A percentile compares a stretch with the other conserved stretches of the same genome.
phyloP scores from a whole-genome alignment of 2,797 vertebrate genomes.

The Acanthurus leucopareius region DNA sequence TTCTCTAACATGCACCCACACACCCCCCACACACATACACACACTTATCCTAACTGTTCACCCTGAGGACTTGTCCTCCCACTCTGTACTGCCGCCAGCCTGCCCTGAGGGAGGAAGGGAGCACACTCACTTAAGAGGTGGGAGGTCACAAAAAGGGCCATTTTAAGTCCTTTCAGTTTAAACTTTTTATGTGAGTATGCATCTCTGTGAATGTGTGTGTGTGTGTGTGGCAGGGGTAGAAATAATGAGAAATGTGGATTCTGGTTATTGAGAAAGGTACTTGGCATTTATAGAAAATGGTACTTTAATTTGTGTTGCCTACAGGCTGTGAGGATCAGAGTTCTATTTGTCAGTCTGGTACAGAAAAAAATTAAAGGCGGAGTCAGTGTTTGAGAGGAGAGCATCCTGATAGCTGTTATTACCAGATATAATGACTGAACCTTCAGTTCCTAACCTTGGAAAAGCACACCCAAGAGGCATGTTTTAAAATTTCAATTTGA shows the following conservation, averaged over 20 bases:
- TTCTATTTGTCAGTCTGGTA: slow-evolving; percentile 1
- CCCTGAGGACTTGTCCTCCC: slow-evolving; percentile 48
- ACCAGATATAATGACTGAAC: slow-evolving; percentile 11
- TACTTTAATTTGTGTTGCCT: slow-evolving; percentile 5
- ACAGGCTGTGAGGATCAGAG: slow-evolving; percentile 6
- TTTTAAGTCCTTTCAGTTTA: slow-evolving; percentile 21
- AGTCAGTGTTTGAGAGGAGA: slow-evolving; percentile 12
- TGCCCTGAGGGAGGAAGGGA: slow-evolving; percentile 42
- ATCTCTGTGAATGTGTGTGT: neutral
- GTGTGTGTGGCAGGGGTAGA: neutral
- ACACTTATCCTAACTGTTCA: slow-evolving; percentile 21
- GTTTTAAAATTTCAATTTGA: neutral
- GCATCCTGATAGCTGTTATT: slow-evolving; percentile 16
- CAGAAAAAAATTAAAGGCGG: neutral
- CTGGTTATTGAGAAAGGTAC: slow-evolving; percentile 16
- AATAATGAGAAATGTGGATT: slow-evolving; percentile 12
- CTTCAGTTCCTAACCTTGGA: neutral
- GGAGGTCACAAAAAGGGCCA: slow-evolving; percentile 28
- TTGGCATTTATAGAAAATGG: slow-evolving; percentile 39
- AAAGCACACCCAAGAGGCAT: neutral
- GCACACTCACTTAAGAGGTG: slow-evolving; percentile 52
- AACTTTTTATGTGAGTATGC: neutral
- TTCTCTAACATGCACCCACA: neutral
- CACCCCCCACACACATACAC: neutral
- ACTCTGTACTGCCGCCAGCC: slow-evolving; percentile 48